A percentile compares a stretch with the other conserved stretches of the same genome.
Conservation (phyloP, 2,797 vertebrate genomes). For the Mormyrus proboscirostris region DNA sequence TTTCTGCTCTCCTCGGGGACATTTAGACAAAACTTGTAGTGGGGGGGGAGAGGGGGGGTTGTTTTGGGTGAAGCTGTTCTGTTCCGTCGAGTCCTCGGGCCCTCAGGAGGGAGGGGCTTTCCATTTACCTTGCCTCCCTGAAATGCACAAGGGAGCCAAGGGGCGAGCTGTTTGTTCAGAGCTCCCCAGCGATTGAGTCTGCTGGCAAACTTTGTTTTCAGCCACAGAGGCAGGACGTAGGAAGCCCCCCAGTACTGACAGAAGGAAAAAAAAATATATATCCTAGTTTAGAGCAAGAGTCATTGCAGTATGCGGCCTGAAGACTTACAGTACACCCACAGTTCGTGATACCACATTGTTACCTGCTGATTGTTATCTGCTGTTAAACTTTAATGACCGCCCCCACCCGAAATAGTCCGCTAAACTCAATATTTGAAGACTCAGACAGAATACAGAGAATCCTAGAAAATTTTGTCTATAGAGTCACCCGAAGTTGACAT, state of each 20-base stretch:
- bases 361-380: neutral
- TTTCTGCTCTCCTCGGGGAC: neutral
- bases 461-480: neutral
- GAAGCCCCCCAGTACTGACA: neutral
- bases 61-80: slow-evolving; percentile 24
- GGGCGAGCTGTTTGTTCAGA: neutral
- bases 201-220: slow-evolving; percentile 6
- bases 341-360: neutral
- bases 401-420: neutral
- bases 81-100: slow-evolving; percentile 24
- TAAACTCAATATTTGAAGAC: neutral
- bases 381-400: neutral
- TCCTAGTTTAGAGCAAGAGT: neutral
- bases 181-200: neutral
- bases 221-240: neutral
- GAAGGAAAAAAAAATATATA: neutral
- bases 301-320: neutral
- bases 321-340: neutral
- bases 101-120: slow-evolving; percentile 18
- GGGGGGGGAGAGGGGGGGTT: neutral
- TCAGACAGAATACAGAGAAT: neutral
- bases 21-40: slow-evolving; percentile 13
- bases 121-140: neutral
- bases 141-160: slow-evolving; percentile 15
- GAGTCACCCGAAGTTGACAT: neutral